A percentile compares a stretch with the other conserved stretches of the same genome.
These are phyloP conservation scores for Perithous albicinctus DNA, from an alignment of 2,888 invertebrate species.

Conservation along the genomic window DNA sequence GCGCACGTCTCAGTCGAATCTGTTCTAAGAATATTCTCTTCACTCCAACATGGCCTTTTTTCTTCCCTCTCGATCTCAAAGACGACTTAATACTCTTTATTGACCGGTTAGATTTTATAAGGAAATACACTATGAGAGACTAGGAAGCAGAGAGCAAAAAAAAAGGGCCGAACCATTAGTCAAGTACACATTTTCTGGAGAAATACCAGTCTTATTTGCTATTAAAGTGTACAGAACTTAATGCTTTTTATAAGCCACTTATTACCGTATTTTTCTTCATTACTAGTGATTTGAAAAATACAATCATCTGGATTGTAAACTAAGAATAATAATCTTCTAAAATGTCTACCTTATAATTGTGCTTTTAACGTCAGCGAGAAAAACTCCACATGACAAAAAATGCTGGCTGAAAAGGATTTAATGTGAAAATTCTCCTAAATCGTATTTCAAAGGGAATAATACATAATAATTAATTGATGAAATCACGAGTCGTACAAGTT, in stretches of 20 bases:
- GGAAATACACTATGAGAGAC: neutral
- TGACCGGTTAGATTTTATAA: conserved; percentile 6
- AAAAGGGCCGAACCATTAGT: neutral
- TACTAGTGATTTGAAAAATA: too few relatives aligned
- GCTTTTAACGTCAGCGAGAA: too few relatives aligned
- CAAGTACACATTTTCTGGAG: neutral
- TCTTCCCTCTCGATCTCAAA: neutral
- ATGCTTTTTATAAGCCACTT: neutral
- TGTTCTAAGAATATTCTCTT: neutral
- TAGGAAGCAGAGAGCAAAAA: neutral
- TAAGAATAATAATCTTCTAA: too few relatives aligned
- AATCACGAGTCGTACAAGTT: neutral
- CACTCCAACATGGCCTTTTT: neutral
- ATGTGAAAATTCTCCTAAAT: too few relatives aligned
- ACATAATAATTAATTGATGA: neutral
- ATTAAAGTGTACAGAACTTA: neutral
- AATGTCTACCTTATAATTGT: too few relatives aligned
- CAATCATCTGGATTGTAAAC: too few relatives aligned
- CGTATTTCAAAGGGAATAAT: too few relatives aligned
- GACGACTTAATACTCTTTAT: conserved; percentile 47
- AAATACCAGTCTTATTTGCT: neutral
- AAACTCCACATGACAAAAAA: too few relatives aligned
- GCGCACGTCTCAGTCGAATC: neutral
- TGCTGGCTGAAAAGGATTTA: too few relatives aligned
- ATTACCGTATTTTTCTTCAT: neutral